Conservation (phyloP, 2,797 vertebrate genomes). For the Muscicapa comitata region DNA sequence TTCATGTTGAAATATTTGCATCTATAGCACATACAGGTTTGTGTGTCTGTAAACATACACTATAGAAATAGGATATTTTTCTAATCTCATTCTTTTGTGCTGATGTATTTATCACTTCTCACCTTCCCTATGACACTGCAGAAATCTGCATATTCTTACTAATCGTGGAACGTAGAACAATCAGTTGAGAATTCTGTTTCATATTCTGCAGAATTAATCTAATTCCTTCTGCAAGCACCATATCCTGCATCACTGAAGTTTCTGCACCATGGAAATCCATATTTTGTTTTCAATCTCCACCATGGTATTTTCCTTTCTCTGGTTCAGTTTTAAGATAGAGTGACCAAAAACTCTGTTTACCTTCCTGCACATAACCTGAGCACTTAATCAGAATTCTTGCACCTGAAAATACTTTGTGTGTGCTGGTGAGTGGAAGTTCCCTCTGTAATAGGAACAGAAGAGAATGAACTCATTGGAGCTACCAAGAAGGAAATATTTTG, state of each 20-base stretch:
- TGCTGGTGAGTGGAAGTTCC: neutral
- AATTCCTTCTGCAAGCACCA: neutral
- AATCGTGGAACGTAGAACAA: neutral
- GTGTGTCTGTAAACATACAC: neutral
- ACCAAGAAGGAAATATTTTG: neutral
- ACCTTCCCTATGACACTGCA: neutral
- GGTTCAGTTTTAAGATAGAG: neutral
- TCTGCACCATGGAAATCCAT: no score
- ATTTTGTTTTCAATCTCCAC: neutral
- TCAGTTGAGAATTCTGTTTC: neutral
- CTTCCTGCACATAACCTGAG: neutral
- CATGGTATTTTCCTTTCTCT: neutral
- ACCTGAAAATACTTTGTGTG: accelerated
- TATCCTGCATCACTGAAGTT: neutral
- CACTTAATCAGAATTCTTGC: neutral
- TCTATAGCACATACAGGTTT: neutral
- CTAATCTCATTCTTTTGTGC: neutral
- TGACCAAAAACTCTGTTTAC: neutral
- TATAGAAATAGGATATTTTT: neutral
- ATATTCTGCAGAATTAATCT: neutral
- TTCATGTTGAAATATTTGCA: neutral
- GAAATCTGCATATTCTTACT: neutral
- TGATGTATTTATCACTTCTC: neutral
- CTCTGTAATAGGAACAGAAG: neutral
- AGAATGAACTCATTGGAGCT: neutral